Evolutionary conservation across 2,113 vertebrate species (phyloP).

Genomic region (Aldabrachelys gigantea): DNA sequence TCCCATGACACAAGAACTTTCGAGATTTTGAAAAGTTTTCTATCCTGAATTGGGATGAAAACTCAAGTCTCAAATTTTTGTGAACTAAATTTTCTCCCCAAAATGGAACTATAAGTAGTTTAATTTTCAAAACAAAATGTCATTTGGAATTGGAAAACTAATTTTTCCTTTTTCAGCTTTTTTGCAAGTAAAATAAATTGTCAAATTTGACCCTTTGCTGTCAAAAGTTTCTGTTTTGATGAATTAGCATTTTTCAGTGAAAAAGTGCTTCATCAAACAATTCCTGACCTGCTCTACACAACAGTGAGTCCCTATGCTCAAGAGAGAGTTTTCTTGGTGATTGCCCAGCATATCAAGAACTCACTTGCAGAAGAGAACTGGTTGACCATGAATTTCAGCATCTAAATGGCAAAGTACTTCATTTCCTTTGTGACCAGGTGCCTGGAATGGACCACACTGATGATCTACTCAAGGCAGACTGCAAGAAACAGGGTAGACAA

Average conservation of each 20-base stretch:
- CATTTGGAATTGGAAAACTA: background rate
- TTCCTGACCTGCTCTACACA: background rate
- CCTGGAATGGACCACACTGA: no score
- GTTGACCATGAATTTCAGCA: background rate
- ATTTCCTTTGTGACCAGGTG: background rate
- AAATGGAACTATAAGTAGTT: background rate
- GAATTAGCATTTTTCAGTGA: background rate
- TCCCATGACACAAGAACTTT: background rate
- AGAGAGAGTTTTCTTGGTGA: background rate
- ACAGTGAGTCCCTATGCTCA: background rate
- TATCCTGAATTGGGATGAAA: conserved; percentile 23
- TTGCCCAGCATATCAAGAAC: background rate
- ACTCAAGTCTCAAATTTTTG: background rate
- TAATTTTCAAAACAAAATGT: background rate
- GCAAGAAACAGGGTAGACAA: background rate
- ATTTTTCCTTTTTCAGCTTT: background rate
- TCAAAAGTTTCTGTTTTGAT: background rate
- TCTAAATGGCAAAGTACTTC: background rate
- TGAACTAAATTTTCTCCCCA: background rate
- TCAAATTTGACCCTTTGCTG: background rate
- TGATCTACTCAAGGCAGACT: no score
- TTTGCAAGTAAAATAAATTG: background rate
- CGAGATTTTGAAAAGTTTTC: background rate
- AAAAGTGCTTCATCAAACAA: background rate
- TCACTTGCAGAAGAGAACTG: background rate